Percentiles rank a stretch among this genome's conserved stretches.
Evolutionary conservation across 1,140 invertebrate genomes (phyloP).

Genomic region (Drosophila hydei): DNA sequence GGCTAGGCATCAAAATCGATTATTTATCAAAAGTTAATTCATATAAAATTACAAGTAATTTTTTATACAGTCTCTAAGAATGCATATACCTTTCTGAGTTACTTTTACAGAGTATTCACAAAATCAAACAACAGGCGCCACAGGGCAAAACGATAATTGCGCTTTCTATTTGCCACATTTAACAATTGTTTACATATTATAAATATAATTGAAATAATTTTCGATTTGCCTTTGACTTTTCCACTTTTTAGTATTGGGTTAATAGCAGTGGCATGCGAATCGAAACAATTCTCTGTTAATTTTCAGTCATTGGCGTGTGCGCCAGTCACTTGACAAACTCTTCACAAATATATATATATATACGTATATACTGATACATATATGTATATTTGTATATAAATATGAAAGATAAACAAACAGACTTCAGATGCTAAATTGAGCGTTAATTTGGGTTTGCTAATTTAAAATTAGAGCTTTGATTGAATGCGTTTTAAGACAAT

Average conservation of each 20-base stretch:
- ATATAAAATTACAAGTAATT: too few species aligned
- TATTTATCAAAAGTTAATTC: too few species aligned
- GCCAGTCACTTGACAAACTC: slow-evolving; percentile 49
- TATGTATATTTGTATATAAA: slow-evolving; percentile 13
- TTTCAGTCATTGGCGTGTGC: slow-evolving; percentile 45
- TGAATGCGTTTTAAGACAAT: slow-evolving; percentile 20
- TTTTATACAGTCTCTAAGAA: too few species aligned
- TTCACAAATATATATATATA: slow-evolving; percentile 14
- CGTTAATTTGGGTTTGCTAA: slow-evolving; percentile 67
- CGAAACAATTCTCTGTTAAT: background rate
- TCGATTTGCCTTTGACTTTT: background rate
- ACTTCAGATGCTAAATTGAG: slow-evolving; percentile 53
- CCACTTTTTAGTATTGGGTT: slow-evolving; percentile 28
- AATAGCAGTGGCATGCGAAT: slow-evolving; percentile 13
- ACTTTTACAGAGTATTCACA: background rate
- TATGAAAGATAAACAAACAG: slow-evolving; percentile 24
- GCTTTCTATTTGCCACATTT: slow-evolving; percentile 9
- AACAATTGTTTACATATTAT: background rate
- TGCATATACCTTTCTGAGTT: too few species aligned
- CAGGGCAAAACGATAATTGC: background rate
- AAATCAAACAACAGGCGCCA: background rate
- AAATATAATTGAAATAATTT: background rate
- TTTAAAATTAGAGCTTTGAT: slow-evolving; percentile 64
- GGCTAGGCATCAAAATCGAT: too few species aligned
- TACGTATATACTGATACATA: background rate